Evolutionary conservation across 2,113 vertebrate species (phyloP), one percentile per base, ranked within the genome.

Genomic region (Aplodontia rufa): DNA sequence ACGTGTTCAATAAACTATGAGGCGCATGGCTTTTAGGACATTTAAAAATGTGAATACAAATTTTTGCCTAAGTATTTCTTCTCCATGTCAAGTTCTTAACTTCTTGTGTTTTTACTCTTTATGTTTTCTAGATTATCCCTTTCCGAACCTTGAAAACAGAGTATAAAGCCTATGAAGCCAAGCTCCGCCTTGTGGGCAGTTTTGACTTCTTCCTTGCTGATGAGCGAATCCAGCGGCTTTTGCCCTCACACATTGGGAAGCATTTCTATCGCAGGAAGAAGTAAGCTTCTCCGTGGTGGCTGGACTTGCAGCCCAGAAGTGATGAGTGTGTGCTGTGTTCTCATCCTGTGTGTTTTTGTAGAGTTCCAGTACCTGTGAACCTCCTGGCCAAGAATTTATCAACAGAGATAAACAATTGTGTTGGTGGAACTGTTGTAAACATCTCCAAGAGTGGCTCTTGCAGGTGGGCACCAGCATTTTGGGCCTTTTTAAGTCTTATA

Each of bases 151-250:
- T 99, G 92, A 99, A 97, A 97, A 99, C 98, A 0, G 99, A 99
- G 88, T 99, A 99, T 96, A 99, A 99, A 96, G 98, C 99, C 0
- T 99, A 95, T 32, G 99, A 99, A 97, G 98, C 99, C 84, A 99
- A 99, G 90, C 98, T 98, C 1, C 98, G 98, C 10, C 98, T 99
- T 66, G 86, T 99, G 58, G 93, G 98, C 1, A 99, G 98, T 97
- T 99, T 98, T 51, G 98, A 99, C 81, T 14, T 99, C 87, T 99
- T 99, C 94, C 93, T 99, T 3, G 96, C 99, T 0, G 99, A 99
- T 30, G 98, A 97, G 7, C 98, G 99, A 51, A 95, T 99, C 87
- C 98, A 97, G 35, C 98, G 98, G 37, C 98, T 98, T 66, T 96
- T 99, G 87, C 98, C 99, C 0, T 98, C 99, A 0, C 98, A 98